Conservation (phyloP, 2,113 vertebrate species). For the Rattus rattus region DNA sequence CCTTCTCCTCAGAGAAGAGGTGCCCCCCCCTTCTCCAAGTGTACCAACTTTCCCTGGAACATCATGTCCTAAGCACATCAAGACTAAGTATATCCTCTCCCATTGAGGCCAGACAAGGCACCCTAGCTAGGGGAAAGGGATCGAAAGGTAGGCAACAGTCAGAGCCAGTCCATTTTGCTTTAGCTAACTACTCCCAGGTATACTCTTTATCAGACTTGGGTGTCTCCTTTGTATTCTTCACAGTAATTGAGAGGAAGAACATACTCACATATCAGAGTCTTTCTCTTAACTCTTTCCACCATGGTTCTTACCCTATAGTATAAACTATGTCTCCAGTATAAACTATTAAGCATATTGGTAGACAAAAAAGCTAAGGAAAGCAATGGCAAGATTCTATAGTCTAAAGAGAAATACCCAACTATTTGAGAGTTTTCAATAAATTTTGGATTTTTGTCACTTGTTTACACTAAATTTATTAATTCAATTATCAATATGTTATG, state of each 20-base stretch:
- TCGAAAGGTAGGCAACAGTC: no score
- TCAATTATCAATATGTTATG: not conserved
- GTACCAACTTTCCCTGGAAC: no score
- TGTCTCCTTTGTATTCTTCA: not conserved
- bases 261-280: not conserved
- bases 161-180: not conserved
- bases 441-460: not conserved
- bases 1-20: no score
- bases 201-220: not conserved
- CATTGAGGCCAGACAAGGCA: no score
- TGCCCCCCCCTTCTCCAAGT: no score
- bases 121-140: no score
- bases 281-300: not conserved
- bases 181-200: not conserved
- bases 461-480: not conserved
- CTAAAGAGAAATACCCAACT: not conserved
- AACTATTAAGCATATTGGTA: slow-evolving; percentile 21
- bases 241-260: not conserved
- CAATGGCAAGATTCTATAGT: not conserved
- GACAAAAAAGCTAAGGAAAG: not conserved
- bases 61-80: no score
- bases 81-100: no score
- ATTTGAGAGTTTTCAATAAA: slow-evolving; percentile 20
- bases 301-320: not conserved
- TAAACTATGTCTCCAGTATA: not conserved